A percentile compares a stretch with the other conserved stretches of the same genome.
phyloP scores from a whole-genome alignment of 2,888 invertebrate genomes.

The Drosophila pegasa region DNA sequence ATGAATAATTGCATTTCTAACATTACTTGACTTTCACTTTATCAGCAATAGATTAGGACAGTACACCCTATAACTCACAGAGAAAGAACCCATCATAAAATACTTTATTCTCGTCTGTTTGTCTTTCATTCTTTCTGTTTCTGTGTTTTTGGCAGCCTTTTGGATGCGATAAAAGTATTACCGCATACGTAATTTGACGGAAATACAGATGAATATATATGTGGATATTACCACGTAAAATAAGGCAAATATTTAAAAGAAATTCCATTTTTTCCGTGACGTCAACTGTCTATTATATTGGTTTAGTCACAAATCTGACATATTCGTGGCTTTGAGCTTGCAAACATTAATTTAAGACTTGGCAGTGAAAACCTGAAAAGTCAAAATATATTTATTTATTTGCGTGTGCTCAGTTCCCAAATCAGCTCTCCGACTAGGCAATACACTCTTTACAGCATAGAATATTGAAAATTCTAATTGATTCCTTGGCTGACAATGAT shows the following conservation, averaged over 20 bases:
- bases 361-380: slow-evolving; percentile 24
- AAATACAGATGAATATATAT: slow-evolving; percentile 15
- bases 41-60: slow-evolving; percentile 70
- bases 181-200: slow-evolving; percentile 63
- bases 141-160: slow-evolving; percentile 35
- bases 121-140: slow-evolving; percentile 4
- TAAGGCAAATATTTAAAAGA: slow-evolving; percentile 61
- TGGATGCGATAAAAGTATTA: slow-evolving; percentile 59
- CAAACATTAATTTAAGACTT: slow-evolving; percentile 25
- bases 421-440: background rate
- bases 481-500: no score
- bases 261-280: slow-evolving; percentile 72
- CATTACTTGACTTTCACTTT: slow-evolving; percentile 80
- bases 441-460: background rate
- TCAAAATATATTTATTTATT: background rate
- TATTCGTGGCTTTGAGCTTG: slow-evolving; percentile 34
- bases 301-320: slow-evolving; percentile 75
- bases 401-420: background rate
- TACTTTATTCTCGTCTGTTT: slow-evolving; percentile 11
- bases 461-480: background rate
- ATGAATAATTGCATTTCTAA: slow-evolving; percentile 76
- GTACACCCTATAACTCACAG: slow-evolving; percentile 54
- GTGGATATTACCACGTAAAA: slow-evolving; percentile 46
- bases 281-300: slow-evolving; percentile 71
- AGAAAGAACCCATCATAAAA: slow-evolving; percentile 12